Evolutionary conservation across 2,113 vertebrate genomes (phyloP), one percentile per base, ranked within the genome.

Genomic region (Carassius carassius): DNA sequence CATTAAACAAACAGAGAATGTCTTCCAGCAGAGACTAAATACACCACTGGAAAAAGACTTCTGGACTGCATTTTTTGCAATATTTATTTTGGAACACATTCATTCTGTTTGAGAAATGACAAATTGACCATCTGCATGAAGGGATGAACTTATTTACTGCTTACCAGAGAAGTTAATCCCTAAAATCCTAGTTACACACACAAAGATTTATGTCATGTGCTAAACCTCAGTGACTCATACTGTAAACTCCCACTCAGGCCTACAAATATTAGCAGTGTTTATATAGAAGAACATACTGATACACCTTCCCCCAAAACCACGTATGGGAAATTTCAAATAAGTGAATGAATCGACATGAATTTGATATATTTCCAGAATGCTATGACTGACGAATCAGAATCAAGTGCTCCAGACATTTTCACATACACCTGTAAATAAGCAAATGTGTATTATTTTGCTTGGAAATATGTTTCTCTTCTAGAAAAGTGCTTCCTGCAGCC

Each of bases 151-250:
- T 81, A 81, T 69, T 81, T 81, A 81, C 62, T 32, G 37, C 10
- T 2, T n/a, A 49, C 25, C 60, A 25, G 63, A 81, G 21, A 82
- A 56, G 72, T 60, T 37, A 82, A 82, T 82, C 80, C 65, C 35
- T 37, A 21, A 56, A 58, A 82, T 51, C 78, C 62, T 21, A 41
- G 32, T 67, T 17, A 32, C 51, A 75, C 11, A 47, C 44, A 47
- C 44, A 73, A 3, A 35, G 67, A 70, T 70, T 70, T 70, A 65
- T 41, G 9, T 77, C 73, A 84, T 29, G 25, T n/a, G 14, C 47
- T 83, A 77, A 77, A 63, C 58, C 72, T 67, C 25, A 77, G 37
- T 84, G 73, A 84, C 58, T 76, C 72, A 77, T 37, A 65, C 72
- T 35, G 23, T 44, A 29, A 37, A 75, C n/a, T 54, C 74, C 25